Base-by-base conservation (phyloP, 2,888 invertebrate species). In the Dione vanillae region DNA sequence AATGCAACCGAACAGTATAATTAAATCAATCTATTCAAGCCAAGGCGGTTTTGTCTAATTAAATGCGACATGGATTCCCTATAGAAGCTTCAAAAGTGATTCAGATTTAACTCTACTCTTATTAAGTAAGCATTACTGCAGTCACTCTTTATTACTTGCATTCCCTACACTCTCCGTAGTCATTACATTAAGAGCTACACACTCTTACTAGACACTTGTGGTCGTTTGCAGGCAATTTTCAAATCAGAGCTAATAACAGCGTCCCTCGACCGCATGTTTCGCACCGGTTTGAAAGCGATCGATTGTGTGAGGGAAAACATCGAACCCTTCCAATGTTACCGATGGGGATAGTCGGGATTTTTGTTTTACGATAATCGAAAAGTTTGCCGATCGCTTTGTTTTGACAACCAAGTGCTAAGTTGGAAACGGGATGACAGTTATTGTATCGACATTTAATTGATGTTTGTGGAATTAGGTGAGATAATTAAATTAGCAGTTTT, bases 351-450 rank as follows among this genome's bases (percentile, higher is more conserved):
- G 19, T 51, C 59, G 52, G 27, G 62, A 72, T 73, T 73, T 73
- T 71, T 71, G 73, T 73, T 73, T 71, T 73, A 73, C 71, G 68
- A 62, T 71, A 58, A 71, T 67, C 45, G 58, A 59, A 73, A 56
- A 69, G 66, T 72, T 72, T 69, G 47, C 45, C 20, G 16, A 59
- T 45, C 45, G 40, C 41, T 43, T 54, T 68, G 54, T 54, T 68
- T 62, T 45, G 41, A 43, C 59, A 43, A 20, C 20, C 10, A 27
- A 62, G 27, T 35, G 62, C 14, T 43, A 16, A 47, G 62, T 45
- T 62, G 45, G 14, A 12, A 62, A 19, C 1, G 43, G 43, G n/a
- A 27, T 5, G 27, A 27, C 27, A 27, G 27, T 27, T 27, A 5
- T 27, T 2, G 27, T 27, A 3, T 27, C 27, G 27, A 27, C 27